Percentiles rank a stretch among this genome's conserved stretches.
phyloP scores from a whole-genome alignment of 2,888 invertebrate species.

The Epirrhoe alternata region DNA sequence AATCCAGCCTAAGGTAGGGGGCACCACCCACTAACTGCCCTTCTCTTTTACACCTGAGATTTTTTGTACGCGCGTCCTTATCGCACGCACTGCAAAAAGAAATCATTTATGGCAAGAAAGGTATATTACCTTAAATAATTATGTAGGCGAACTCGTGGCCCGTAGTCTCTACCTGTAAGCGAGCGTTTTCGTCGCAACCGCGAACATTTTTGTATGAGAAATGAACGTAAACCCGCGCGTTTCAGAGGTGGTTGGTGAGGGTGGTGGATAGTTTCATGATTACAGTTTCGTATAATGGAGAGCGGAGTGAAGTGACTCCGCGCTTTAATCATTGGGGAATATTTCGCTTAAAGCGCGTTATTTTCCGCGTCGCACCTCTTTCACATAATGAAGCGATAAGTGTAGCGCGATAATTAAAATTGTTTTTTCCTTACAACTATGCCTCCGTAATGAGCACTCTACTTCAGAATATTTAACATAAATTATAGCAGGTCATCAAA shows the following conservation, averaged over 20 bases:
- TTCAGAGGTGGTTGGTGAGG: conserved; percentile 19
- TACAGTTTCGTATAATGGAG: conserved; percentile 79
- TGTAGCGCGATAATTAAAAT: conserved; percentile 41
- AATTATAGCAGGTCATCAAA: neutral
- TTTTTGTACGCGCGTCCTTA: conserved; percentile 42
- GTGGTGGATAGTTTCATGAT: conserved; percentile 72
- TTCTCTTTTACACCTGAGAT: conserved; percentile 46
- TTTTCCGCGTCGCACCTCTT: conserved; percentile 44
- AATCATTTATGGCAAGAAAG: conserved; percentile 75
- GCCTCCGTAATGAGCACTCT: conserved; percentile 17
- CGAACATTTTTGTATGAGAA: conserved; percentile 12
- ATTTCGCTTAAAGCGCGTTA: conserved; percentile 60
- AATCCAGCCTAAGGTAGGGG: conserved; percentile 57
- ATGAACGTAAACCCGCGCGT: conserved; percentile 52
- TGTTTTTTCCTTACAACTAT: conserved; percentile 22
- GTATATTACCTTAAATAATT: conserved; percentile 83
- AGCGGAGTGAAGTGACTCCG: conserved; percentile 60
- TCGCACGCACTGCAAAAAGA: conserved; percentile 63
- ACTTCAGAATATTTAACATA: conserved; percentile 7
- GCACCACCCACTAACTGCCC: conserved; percentile 57
- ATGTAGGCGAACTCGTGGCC: conserved; percentile 62
- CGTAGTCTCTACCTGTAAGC: conserved; percentile 31
- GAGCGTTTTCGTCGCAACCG: conserved; percentile 48
- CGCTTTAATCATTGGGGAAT: conserved; percentile 82
- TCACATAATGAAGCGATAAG: conserved; percentile 49